Percentiles rank a stretch among this genome's conserved stretches.
Conservation (phyloP, 2,797 vertebrate species). For the Clarias laeviceps region DNA sequence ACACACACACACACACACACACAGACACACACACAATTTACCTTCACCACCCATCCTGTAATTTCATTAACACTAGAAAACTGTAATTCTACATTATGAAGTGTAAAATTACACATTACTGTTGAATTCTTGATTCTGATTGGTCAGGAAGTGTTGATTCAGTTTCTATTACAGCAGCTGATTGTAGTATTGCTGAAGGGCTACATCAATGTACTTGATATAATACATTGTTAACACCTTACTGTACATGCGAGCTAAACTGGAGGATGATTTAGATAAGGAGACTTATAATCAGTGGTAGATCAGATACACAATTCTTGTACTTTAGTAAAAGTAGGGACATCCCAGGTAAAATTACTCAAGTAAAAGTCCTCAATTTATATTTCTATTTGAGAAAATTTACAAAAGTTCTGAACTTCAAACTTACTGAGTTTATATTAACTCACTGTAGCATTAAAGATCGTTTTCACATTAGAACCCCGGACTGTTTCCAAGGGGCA, state of each 20-base stretch:
- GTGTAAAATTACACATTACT: background rate
- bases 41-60: background rate
- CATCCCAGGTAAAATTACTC: too few relatives aligned
- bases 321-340: too few relatives aligned
- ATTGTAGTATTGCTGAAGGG: background rate
- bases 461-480: too few relatives aligned
- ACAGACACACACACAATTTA: background rate
- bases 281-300: background rate
- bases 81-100: background rate
- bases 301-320: too few relatives aligned
- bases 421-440: too few relatives aligned
- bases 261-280: background rate
- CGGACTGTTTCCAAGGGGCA: too few relatives aligned
- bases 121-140: background rate
- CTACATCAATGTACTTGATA: background rate
- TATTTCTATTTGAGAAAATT: too few relatives aligned
- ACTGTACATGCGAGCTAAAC: background rate
- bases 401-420: too few relatives aligned
- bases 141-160: background rate
- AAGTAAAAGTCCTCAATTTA: too few relatives aligned
- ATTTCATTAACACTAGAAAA: background rate
- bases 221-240: background rate
- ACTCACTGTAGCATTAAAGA: too few relatives aligned
- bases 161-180: background rate
- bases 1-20: conserved; percentile 21